phyloP scores from a whole-genome alignment of 2,113 vertebrate genomes.

The Neoarius graeffei region DNA sequence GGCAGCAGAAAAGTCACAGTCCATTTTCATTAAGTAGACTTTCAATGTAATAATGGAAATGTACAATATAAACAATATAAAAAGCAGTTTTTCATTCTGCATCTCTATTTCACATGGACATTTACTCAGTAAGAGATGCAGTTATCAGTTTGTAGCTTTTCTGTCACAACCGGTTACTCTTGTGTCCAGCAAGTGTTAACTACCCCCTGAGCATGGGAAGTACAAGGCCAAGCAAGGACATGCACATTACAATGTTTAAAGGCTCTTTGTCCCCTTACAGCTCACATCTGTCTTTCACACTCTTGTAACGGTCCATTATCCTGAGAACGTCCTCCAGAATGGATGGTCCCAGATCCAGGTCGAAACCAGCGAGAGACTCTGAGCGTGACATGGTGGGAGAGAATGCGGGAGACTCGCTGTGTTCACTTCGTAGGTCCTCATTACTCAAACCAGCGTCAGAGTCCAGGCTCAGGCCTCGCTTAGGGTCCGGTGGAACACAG shows the following conservation, averaged over 20 bases:
- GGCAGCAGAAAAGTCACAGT: not conserved
- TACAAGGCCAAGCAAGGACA: not conserved
- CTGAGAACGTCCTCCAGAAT: conserved; percentile 80
- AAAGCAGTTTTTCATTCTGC: not conserved
- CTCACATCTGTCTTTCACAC: conserved; percentile 62
- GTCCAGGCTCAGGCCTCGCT: conserved; percentile 67
- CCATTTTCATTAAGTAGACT: not conserved
- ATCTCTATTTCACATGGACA: not conserved
- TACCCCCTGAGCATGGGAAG: conserved; percentile 6
- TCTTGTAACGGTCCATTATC: conserved; percentile 82
- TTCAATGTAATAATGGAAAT: conserved; percentile 10
- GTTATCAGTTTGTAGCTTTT: conserved; percentile 8
- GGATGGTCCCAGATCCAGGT: conserved; percentile 80
- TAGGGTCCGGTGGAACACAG: conserved; percentile 64
- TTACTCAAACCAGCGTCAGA: conserved; percentile 75
- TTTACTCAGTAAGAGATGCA: conserved; percentile 18
- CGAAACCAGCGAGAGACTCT: conserved; percentile 68
- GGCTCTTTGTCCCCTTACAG: conserved; percentile 10
- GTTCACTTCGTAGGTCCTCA: conserved; percentile 72
- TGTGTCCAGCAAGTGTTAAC: not conserved
- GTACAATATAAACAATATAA: conserved; percentile 21
- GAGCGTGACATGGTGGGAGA: conserved; percentile 61
- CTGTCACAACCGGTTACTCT: not conserved
- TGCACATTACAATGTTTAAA: conserved; percentile 4
- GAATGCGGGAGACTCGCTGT: conserved; percentile 60